Evolutionary conservation across 2,888 invertebrate species (phyloP).

Genomic region (Orthosia gracilis): DNA sequence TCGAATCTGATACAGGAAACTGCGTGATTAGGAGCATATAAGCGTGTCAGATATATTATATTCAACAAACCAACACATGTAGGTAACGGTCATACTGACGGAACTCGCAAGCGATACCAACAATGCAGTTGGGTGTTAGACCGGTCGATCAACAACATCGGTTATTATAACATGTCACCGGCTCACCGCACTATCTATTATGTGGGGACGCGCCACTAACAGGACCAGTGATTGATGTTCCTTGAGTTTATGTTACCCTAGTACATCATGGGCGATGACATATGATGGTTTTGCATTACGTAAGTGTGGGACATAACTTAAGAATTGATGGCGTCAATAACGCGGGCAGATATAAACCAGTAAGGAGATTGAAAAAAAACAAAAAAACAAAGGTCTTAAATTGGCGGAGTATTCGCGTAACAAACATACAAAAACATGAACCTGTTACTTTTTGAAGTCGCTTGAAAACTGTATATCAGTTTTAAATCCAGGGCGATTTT

Average conservation of each 20-base stretch:
- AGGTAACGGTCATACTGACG: background rate
- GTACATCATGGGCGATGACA: conserved; percentile 44
- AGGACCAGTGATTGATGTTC: conserved; percentile 51
- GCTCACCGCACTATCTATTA: conserved; percentile 61
- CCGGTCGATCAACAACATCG: conserved; percentile 46
- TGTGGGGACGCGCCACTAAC: conserved; percentile 52
- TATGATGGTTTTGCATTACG: conserved; percentile 23
- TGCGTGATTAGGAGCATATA: background rate
- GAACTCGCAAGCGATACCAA: conserved; percentile 22
- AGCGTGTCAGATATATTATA: background rate
- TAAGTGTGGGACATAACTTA: background rate
- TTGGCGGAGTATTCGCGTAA: too few relatives aligned
- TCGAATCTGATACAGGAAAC: background rate
- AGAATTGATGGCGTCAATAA: conserved; percentile 15
- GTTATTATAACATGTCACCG: conserved; percentile 56
- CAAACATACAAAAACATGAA: too few relatives aligned
- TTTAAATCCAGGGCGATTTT: background rate
- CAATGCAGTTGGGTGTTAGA: conserved; percentile 48
- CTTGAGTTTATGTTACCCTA: conserved; percentile 44
- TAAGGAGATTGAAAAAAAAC: background rate
- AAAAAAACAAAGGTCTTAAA: too few relatives aligned
- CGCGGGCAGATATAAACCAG: too few relatives aligned
- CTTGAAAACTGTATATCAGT: background rate
- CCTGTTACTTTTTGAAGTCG: too few relatives aligned
- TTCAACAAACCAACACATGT: background rate